These are phyloP conservation scores for Caenorhabditis sp. DNA, from an alignment of 2,888 invertebrate genomes.

Conservation along the genomic window DNA sequence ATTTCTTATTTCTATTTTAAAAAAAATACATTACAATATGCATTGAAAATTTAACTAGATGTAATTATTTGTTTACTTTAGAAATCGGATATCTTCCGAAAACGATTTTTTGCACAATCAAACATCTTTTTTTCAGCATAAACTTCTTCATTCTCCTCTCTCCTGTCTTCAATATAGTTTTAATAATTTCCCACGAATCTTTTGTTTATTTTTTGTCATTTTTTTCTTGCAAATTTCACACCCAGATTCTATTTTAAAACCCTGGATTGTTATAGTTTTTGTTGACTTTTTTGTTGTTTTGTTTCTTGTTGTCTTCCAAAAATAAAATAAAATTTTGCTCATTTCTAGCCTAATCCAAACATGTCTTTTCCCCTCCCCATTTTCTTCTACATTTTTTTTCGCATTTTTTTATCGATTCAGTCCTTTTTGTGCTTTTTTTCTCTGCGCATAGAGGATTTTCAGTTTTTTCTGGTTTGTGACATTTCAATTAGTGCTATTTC, in stretches of 20 bases:
- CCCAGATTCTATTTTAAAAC: constrained; percentile 19
- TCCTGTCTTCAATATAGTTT: too few relatives aligned
- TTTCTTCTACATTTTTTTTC: constrained; percentile 1
- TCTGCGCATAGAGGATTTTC: constrained; percentile 19
- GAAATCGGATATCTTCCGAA: too few relatives aligned
- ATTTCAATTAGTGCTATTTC: constrained; percentile 5
- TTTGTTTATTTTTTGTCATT: too few relatives aligned
- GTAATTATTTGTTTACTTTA: too few relatives aligned
- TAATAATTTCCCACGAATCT: too few relatives aligned
- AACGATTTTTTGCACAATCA: too few relatives aligned
- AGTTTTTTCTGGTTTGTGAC: constrained; percentile 10
- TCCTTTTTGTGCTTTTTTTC: constrained; percentile 14
- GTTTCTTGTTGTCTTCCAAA: neutral
- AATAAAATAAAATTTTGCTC: constrained; percentile 27
- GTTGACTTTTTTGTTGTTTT: constrained; percentile 16
- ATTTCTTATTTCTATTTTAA: too few relatives aligned
- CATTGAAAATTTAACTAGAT: too few relatives aligned
- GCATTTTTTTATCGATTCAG: constrained; percentile 15
- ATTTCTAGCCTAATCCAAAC: constrained; percentile 26
- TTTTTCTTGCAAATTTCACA: constrained; percentile 5
- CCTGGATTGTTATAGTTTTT: constrained; percentile 5
- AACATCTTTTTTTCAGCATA: too few relatives aligned
- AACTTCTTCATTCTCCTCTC: too few relatives aligned
- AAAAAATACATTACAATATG: too few relatives aligned
- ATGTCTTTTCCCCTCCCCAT: neutral